Conservation (phyloP, 2,113 vertebrate species). For the Tragelaphus buxtoni region DNA sequence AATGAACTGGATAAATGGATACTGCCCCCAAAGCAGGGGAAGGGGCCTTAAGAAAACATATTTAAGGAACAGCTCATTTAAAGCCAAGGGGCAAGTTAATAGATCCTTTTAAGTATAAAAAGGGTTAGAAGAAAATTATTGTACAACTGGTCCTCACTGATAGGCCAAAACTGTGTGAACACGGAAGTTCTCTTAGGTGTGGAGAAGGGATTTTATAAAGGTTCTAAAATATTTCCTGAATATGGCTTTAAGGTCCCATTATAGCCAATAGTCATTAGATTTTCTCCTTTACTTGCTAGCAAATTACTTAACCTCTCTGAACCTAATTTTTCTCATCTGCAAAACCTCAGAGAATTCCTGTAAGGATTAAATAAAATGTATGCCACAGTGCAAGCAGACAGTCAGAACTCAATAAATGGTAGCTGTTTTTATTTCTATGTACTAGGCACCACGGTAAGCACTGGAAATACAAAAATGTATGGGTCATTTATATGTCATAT, state of each 20-base stretch:
- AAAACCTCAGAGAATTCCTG: neutral
- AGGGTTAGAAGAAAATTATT: neutral
- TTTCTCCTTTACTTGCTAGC: neutral
- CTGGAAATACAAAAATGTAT: neutral
- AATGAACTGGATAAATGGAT: neutral
- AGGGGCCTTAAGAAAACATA: neutral
- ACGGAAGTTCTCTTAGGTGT: neutral
- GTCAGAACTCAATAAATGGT: neutral
- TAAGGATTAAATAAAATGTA: neutral
- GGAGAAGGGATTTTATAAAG: neutral
- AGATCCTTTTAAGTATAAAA: neutral
- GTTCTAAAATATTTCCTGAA: neutral
- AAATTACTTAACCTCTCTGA: neutral
- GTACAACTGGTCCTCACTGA: neutral
- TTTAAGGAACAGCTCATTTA: neutral
- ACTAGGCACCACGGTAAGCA: no score
- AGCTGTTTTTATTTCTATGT: neutral
- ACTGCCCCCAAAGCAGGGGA: neutral
- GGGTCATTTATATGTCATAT: neutral
- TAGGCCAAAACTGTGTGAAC: neutral
- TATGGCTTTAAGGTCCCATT: neutral
- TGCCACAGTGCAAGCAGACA: neutral
- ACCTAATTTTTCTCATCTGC: neutral
- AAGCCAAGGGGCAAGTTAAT: neutral
- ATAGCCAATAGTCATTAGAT: neutral